These are phyloP conservation scores for Thalassaphorura encarpata DNA, from an alignment of 1,140 invertebrate genomes.

Conservation along the genomic window DNA sequence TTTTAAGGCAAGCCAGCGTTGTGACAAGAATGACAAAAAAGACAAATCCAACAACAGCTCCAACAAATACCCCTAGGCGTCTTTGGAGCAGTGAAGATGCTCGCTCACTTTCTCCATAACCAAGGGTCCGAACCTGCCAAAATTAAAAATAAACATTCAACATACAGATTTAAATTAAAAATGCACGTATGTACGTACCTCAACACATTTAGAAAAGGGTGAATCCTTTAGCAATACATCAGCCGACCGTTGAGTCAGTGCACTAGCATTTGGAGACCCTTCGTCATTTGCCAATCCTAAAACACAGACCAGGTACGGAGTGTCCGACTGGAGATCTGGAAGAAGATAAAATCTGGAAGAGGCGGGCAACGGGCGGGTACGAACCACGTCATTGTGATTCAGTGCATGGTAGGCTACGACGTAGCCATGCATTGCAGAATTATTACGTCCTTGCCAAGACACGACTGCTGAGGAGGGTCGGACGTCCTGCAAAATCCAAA, in stretches of 20 bases:
- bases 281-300: constrained; percentile 62
- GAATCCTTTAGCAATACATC: constrained; percentile 30
- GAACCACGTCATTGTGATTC: constrained; percentile 46
- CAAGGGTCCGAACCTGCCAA: constrained; percentile 4
- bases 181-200: constrained; percentile 21
- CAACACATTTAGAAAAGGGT: constrained; percentile 29
- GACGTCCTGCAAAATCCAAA: constrained; percentile 25
- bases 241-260: constrained; percentile 19
- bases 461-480: constrained; percentile 34
- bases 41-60: constrained; percentile 27
- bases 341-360: constrained; percentile 53
- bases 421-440: constrained; percentile 71
- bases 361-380: constrained; percentile 32
- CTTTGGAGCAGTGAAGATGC: constrained; percentile 24
- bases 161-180: neutral
- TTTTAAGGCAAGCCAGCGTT: constrained; percentile 28
- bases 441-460: constrained; percentile 61
- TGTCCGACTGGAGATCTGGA: constrained; percentile 58
- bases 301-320: constrained; percentile 72
- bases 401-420: constrained; percentile 72
- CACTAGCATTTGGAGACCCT: constrained; percentile 27
- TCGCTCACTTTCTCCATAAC: constrained; percentile 2
- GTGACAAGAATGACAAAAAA: constrained; percentile 29
- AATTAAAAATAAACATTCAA: neutral
- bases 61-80: constrained; percentile 30